phyloP scores from a whole-genome alignment of 2,797 vertebrate species.

The Megaceryle alcyon region DNA sequence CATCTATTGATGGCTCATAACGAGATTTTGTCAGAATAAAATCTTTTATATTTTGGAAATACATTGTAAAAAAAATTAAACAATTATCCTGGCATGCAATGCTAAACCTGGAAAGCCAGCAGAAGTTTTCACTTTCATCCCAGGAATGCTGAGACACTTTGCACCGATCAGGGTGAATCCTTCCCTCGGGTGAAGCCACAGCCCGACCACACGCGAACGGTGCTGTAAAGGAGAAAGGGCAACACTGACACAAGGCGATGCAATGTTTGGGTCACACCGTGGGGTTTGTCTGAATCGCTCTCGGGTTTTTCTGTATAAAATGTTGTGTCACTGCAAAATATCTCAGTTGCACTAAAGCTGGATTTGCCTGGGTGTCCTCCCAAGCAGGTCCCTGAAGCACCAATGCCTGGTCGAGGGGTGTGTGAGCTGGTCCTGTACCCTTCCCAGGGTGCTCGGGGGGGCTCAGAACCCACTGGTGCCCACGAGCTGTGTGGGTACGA shows the following conservation, averaged over 20 bases:
- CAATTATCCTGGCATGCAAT: background rate
- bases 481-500: rapidly evolving
- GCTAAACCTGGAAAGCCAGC: background rate
- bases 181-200: background rate
- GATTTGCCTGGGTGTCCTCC: background rate
- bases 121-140: background rate
- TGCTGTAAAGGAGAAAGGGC: background rate
- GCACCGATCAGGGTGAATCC: background rate
- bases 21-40: background rate
- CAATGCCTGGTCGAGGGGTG: rapidly evolving
- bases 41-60: background rate
- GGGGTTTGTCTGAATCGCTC: background rate
- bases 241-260: background rate
- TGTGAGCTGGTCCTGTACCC: background rate
- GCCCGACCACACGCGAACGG: rapidly evolving
- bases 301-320: background rate
- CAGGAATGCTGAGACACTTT: background rate
- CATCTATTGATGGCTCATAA: too few relatives aligned
- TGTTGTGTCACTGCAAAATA: rapidly evolving
- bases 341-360: background rate
- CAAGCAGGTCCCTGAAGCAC: too few relatives aligned
- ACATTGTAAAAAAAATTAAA: background rate
- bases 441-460: background rate
- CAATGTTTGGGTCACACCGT: too few relatives aligned
- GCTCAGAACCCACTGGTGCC: background rate